Evolutionary conservation across 2,888 invertebrate genomes (phyloP).

Genomic region (Plagodis pulveraria): DNA sequence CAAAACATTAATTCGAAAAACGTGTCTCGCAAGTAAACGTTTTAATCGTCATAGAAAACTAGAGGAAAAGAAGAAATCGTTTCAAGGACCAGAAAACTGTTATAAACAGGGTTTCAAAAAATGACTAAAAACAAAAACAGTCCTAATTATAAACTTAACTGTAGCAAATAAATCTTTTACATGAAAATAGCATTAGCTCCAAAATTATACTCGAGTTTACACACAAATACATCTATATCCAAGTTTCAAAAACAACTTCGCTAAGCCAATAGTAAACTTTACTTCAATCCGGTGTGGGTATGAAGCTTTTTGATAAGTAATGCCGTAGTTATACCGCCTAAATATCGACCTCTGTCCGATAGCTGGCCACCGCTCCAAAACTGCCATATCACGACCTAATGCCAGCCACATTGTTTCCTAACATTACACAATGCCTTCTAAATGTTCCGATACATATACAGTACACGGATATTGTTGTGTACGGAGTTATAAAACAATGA

Average conservation of each 20-base stretch:
- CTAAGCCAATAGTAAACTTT: too few relatives aligned
- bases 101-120: too few relatives aligned
- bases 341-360: conserved; percentile 9
- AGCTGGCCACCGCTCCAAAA: conserved; percentile 16
- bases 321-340: background rate
- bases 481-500: conserved; percentile 23
- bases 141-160: too few relatives aligned
- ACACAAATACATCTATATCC: too few relatives aligned
- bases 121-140: too few relatives aligned
- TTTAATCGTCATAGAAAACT: background rate
- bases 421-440: conserved; percentile 31
- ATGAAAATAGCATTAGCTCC: too few relatives aligned
- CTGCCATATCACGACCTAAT: conserved; percentile 27
- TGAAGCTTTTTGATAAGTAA: background rate
- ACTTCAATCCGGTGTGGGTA: background rate
- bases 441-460: conserved; percentile 14
- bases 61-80: background rate
- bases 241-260: too few relatives aligned
- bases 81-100: too few relatives aligned
- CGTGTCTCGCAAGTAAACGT: background rate
- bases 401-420: conserved; percentile 29
- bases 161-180: too few relatives aligned
- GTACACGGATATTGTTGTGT: conserved; percentile 21
- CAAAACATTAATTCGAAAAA: background rate
- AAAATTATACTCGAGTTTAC: too few relatives aligned